Conservation (phyloP, 2,113 vertebrate genomes). For the Choloepus hoffmanni region DNA sequence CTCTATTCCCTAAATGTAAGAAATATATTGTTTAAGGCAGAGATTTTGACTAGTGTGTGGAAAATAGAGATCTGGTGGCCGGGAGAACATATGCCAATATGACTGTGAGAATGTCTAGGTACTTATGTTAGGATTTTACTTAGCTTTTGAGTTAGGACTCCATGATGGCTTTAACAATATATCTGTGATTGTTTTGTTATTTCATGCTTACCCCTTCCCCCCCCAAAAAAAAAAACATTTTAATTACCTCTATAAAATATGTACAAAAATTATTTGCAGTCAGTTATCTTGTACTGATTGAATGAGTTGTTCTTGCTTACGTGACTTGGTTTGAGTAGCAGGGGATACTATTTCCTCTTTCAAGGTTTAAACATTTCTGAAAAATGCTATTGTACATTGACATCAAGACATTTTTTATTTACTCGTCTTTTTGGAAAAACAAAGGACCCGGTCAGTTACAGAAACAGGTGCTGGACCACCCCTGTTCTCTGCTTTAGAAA, state of each 20-base stretch:
- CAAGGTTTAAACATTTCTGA: conserved; percentile 33
- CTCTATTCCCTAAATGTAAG: not conserved
- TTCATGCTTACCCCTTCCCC: not conserved
- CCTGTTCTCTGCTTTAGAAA: not conserved
- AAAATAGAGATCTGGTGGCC: not conserved
- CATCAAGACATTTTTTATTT: conserved; percentile 52
- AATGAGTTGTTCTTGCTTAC: not conserved
- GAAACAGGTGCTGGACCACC: conserved; percentile 64
- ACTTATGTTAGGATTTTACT: not conserved
- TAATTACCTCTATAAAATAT: not conserved
- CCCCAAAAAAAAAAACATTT: not conserved
- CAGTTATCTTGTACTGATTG: not conserved
- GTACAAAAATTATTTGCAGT: not conserved
- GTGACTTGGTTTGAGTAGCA: not conserved
- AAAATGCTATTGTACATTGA: conserved; percentile 65
- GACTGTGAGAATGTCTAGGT: not conserved
- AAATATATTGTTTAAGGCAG: not conserved
- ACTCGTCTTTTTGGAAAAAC: conserved; percentile 59
- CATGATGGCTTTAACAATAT: not conserved
- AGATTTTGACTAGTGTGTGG: not conserved
- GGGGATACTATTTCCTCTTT: not conserved
- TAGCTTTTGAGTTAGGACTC: not conserved
- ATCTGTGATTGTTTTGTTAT: not conserved
- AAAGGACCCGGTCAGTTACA: conserved; percentile 55
- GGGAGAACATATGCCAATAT: not conserved